Evolutionary conservation across 2,888 invertebrate genomes (phyloP).

Genomic region (Chironomus tentans): DNA sequence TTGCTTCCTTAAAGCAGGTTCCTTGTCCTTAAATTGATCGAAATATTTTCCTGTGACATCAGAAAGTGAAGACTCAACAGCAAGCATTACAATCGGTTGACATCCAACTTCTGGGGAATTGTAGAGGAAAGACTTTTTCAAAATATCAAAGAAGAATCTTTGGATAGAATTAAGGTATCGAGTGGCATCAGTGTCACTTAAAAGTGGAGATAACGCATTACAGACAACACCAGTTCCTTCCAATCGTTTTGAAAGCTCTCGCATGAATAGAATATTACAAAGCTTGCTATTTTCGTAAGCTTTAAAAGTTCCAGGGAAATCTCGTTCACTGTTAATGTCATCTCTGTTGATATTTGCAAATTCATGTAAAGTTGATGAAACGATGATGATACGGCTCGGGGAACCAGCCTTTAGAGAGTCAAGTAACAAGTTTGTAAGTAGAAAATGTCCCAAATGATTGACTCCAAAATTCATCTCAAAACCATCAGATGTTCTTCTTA

Average conservation of each 20-base stretch:
- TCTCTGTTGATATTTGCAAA: slow-evolving; percentile 55
- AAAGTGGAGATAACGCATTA: slow-evolving; percentile 70
- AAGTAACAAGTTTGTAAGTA: slow-evolving; percentile 63
- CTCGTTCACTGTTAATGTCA: slow-evolving; percentile 57
- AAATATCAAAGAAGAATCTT: not conserved
- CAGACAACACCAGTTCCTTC: slow-evolving; percentile 64
- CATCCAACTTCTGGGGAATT: slow-evolving; percentile 30
- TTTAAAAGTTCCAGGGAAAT: slow-evolving; percentile 53
- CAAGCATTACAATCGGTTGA: slow-evolving; percentile 30
- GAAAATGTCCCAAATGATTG: slow-evolving; percentile 74
- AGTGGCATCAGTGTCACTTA: slow-evolving; percentile 61
- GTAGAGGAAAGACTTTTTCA: slow-evolving; percentile 37
- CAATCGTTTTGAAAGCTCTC: slow-evolving; percentile 54
- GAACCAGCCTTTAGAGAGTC: slow-evolving; percentile 58
- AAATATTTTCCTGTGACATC: slow-evolving; percentile 29
- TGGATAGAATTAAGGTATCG: slow-evolving; percentile 45
- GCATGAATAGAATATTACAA: slow-evolving; percentile 65
- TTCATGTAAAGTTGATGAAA: slow-evolving; percentile 57
- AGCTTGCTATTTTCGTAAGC: slow-evolving; percentile 76
- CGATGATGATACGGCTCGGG: slow-evolving; percentile 62
- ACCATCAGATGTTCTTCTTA: slow-evolving; percentile 59
- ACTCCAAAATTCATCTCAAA: slow-evolving; percentile 74
- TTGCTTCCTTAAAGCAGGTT: slow-evolving; percentile 27
- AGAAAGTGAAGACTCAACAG: slow-evolving; percentile 29
- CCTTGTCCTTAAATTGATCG: slow-evolving; percentile 28